Evolutionary conservation across 2,888 invertebrate genomes (phyloP), one percentile per base, ranked within the genome.

Genomic region (Phalera bucephala): DNA sequence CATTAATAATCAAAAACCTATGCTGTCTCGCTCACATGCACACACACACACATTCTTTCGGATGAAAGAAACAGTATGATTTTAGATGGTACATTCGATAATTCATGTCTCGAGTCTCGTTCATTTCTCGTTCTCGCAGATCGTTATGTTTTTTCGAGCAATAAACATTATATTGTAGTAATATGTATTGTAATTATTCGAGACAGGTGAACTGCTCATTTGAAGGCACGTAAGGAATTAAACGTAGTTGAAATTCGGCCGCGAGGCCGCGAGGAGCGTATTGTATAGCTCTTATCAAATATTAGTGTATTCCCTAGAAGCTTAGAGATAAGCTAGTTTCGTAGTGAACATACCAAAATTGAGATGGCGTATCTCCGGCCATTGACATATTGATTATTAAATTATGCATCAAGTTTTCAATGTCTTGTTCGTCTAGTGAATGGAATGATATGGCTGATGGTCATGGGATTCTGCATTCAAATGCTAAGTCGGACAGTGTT

Each of bases 171-270:
- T 54, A 59, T 63, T 57, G 66, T 73, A 64, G 64, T 67, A 57
- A 52, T 65, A 65, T 66, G 51, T 67, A 62, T 66, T 61, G 45
- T 66, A 64, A 52, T 52, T 57, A 59, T 52, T 50, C 57, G 60
- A 72, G 78, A 72, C 78, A 78, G 77, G 64, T 67, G 59, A 70
- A 69, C 81, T 81, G 85, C 82, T 81, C 84, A 80, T 73, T 52
- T 55, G 53, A 73, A 77, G 70, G 87, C 87, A 87, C 86, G 72
- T 76, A 72, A 86, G 87, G 87, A 87, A 87, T 88, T 88, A 77
- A 83, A 68, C 43, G 83, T 85, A 86, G 82, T 64, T 51, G 57
- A 55, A 59, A 64, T 59, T 56, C 50, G 68, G 59, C 64, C 54
- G 49, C 29, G 39, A 31, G 45, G 51, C 64, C 64, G 63, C 54